phyloP scores from a whole-genome alignment of 2,113 vertebrate genomes.

The human (Homo sapiens) region DNA sequence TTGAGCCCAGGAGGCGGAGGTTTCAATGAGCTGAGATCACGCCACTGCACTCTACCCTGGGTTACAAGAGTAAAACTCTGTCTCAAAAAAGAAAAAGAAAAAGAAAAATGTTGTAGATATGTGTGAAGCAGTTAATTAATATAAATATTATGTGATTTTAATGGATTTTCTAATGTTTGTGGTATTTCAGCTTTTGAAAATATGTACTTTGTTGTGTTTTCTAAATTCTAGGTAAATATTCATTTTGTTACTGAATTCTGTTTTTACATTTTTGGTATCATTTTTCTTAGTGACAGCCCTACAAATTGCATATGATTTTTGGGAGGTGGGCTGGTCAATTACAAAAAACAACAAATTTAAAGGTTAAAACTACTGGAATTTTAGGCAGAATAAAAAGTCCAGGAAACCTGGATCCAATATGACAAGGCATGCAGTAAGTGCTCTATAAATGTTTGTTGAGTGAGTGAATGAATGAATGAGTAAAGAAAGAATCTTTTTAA shows the following conservation, averaged over 20 bases:
- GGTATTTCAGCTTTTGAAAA: not conserved
- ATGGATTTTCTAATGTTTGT: conserved; percentile 29
- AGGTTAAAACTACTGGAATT: not conserved
- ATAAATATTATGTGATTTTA: not conserved
- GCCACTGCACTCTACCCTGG: too few species aligned
- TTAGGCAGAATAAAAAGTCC: not conserved
- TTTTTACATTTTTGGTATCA: not conserved
- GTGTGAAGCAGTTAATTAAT: not conserved
- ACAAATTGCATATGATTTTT: not conserved
- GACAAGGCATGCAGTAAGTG: not conserved
- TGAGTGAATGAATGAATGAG: not conserved
- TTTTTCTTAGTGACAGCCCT: not conserved
- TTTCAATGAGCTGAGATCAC: too few species aligned
- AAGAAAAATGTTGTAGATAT: not conserved
- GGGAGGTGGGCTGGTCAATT: not conserved
- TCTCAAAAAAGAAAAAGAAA: too few species aligned
- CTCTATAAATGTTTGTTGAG: not conserved
- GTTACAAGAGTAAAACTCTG: too few species aligned
- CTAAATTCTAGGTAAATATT: conserved; percentile 28
- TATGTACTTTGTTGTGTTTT: not conserved
- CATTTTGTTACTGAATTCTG: not conserved
- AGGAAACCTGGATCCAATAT: not conserved
- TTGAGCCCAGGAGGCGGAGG: too few species aligned
- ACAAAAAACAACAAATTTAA: not conserved
- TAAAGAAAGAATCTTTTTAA: not conserved